Base-by-base conservation (phyloP, 2,888 invertebrate genomes). In the Aquatica leii region DNA sequence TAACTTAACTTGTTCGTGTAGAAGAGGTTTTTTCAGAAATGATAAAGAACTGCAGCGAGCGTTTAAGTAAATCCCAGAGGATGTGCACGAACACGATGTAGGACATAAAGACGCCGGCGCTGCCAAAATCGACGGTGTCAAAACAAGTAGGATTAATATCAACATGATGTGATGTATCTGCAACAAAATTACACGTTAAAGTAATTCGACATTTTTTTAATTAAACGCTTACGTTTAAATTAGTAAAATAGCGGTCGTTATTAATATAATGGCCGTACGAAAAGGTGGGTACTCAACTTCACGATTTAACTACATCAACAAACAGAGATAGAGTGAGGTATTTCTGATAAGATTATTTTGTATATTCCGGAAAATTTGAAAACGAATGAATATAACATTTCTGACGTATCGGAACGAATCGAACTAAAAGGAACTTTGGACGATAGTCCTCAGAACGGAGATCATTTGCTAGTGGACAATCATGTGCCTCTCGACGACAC, bases 11-110 rank as follows among this genome's bases (percentile, higher is more conserved):
- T 79, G 76, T 66, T 79, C 79, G 9, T 62, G 61, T 21, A 75
- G 70, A 12, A 72, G 65, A 12, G 74, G 58, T 68, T 86, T 94
- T 81, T 93, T 90, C 8, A 93, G 88, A 48, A 93, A 92, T 68
- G 90, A 89, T 74, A 94, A 90, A 56, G 87, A 83, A 60, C 87
- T 86, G 77, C 88, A 88, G 65, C 86, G 85, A 24, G 86, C 84
- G 65, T 91, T 84, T 34, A 91, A 88, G 69, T 90, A 87, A 77
- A 90, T 90, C n/a, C 89, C 87, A 15, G 88, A 86, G 34, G 86
- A 84, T 66, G 86, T 85, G 74, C 88, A 87, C 51, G 82, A 79
- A 73, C 87, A 86, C 69, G 82, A 77, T 55, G 84, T 82, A 12
- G 87, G 87, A 70, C 87, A 87, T 58, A 82, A 76, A 37, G 82